Conservation (phyloP, 2,797 vertebrate species). For the Furcifer pardalis region DNA sequence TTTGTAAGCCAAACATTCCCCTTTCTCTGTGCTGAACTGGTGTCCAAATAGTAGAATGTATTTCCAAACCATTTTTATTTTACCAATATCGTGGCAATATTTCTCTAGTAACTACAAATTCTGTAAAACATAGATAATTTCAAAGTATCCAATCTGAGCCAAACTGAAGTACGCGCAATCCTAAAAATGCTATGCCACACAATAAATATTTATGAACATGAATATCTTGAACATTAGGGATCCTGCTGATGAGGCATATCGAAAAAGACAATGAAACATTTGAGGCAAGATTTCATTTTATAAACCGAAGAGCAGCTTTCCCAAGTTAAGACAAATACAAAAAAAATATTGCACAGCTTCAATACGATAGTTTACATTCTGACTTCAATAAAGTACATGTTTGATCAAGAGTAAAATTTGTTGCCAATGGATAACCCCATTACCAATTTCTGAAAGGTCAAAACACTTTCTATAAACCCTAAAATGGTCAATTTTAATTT, state of each 20-base stretch:
- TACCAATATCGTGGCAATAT: slow-evolving; percentile 37
- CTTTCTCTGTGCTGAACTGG: slow-evolving; percentile 41
- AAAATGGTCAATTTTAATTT: slow-evolving; percentile 44
- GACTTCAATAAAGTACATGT: slow-evolving; percentile 59
- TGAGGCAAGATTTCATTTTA: slow-evolving; percentile 58
- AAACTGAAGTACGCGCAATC: slow-evolving; percentile 15
- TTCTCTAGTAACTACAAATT: slow-evolving; percentile 27
- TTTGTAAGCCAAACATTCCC: no score
- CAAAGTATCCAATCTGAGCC: slow-evolving; percentile 38
- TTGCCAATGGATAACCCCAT: slow-evolving; percentile 26
- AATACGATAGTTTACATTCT: slow-evolving; percentile 69
- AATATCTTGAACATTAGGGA: background rate
- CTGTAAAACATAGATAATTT: slow-evolving; percentile 47
- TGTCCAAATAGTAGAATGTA: slow-evolving; percentile 27
- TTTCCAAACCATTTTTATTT: slow-evolving; percentile 46
- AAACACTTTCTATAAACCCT: slow-evolving; percentile 45
- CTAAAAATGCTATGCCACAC: slow-evolving; percentile 29
- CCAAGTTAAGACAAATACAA: slow-evolving; percentile 67
- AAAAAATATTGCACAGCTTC: slow-evolving; percentile 70
- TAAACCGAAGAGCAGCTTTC: slow-evolving; percentile 67
- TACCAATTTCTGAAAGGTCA: slow-evolving; percentile 46
- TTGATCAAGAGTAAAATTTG: slow-evolving; percentile 26
- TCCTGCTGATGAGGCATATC: slow-evolving; percentile 33
- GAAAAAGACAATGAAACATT: slow-evolving; percentile 44
- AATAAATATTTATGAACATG: slow-evolving; percentile 11